phyloP scores from a whole-genome alignment of 2,888 invertebrate genomes.

The Ecliptopera silaceata region DNA sequence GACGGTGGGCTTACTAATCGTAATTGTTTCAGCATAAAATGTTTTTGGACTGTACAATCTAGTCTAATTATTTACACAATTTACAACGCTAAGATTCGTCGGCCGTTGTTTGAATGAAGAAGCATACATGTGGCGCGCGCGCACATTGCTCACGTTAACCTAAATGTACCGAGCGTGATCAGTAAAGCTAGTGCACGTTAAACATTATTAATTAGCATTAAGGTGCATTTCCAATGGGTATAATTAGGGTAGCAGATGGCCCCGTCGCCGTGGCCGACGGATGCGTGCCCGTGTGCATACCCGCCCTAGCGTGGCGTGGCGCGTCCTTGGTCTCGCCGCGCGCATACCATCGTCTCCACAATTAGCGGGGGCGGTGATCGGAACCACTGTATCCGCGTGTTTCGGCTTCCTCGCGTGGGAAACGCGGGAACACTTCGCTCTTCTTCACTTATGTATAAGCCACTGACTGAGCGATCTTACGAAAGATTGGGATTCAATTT shows the following conservation, averaged over 20 bases:
- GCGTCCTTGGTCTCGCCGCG: constrained; percentile 38
- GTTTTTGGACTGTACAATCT: no score
- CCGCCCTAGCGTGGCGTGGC: constrained; percentile 15
- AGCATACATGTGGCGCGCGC: constrained; percentile 8
- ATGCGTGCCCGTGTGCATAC: constrained; percentile 27
- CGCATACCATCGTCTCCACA: constrained; percentile 54
- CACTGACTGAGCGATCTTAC: constrained; percentile 33
- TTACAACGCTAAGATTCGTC: constrained; percentile 1
- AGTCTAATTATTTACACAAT: not conserved
- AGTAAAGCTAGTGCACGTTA: constrained; percentile 16
- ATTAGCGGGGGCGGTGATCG: constrained; percentile 76
- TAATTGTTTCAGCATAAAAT: constrained; percentile 1
- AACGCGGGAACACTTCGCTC: constrained; percentile 51
- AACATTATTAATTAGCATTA: constrained; percentile 25
- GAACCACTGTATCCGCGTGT: constrained; percentile 72
- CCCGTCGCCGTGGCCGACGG: constrained; percentile 13
- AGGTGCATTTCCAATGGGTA: constrained; percentile 21
- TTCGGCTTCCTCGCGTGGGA: constrained; percentile 65
- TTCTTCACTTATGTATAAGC: constrained; percentile 39
- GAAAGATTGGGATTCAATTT: constrained; percentile 15
- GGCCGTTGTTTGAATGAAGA: constrained; percentile 12
- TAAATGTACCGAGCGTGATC: constrained; percentile 4
- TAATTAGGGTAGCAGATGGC: constrained; percentile 31
- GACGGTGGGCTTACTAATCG: constrained; percentile 5
- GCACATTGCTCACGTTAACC: constrained; percentile 9